A percentile compares a stretch with the other conserved stretches of the same genome.
phyloP scores from a whole-genome alignment of 1,140 invertebrate genomes.

The Thalassaphorura encarpata region DNA sequence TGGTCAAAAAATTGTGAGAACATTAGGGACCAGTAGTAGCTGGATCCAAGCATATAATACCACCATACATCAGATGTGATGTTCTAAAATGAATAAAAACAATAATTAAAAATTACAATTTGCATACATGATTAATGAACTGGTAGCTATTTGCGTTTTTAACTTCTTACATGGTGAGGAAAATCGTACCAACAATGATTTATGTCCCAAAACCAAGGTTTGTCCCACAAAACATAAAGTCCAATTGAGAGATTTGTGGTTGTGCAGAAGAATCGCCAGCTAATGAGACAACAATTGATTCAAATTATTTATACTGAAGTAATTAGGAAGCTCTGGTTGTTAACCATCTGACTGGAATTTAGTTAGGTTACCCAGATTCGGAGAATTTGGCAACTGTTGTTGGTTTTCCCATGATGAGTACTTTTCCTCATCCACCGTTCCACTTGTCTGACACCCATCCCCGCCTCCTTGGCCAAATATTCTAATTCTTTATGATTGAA shows the following conservation, averaged over 20 bases:
- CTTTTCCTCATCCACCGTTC: constrained; percentile 80
- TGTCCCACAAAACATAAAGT: constrained; percentile 74
- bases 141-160: too few relatives aligned
- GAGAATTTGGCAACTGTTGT: constrained; percentile 84
- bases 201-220: constrained; percentile 89
- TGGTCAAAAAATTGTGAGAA: constrained; percentile 89
- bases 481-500: constrained; percentile 65
- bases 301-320: too few relatives aligned
- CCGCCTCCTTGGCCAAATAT: constrained; percentile 70
- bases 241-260: constrained; percentile 72
- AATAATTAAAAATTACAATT: background rate
- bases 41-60: constrained; percentile 92
- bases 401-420: constrained; percentile 68
- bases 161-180: constrained; percentile 38
- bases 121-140: too few relatives aligned
- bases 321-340: too few relatives aligned
- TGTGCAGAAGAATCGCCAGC: constrained; percentile 84
- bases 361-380: constrained; percentile 66
- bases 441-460: constrained; percentile 73
- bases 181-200: constrained; percentile 80
- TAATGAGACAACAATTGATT: too few relatives aligned
- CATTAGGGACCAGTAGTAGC: constrained; percentile 91
- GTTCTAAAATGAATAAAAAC: constrained; percentile 29
- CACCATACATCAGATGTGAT: constrained; percentile 59
- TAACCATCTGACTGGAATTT: too few relatives aligned